Conservation (phyloP, 2,888 invertebrate species). For the Rosalia funebris region DNA sequence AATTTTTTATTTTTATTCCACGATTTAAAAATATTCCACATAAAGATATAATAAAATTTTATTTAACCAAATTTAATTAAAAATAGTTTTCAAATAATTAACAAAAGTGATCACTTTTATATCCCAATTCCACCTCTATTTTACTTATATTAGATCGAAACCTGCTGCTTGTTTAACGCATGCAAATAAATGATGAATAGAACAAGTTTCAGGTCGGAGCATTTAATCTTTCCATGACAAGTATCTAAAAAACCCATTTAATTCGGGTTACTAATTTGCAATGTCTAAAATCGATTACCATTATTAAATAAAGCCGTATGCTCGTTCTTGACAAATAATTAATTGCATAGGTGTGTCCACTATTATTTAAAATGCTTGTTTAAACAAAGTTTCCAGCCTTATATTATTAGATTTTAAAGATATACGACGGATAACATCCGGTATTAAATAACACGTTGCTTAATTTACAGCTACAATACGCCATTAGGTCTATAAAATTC, state of each 20-base stretch:
- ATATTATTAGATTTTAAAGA: constrained; percentile 18
- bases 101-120: too few species aligned
- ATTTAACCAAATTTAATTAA: too few species aligned
- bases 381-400: constrained; percentile 25
- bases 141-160: too few species aligned
- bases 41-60: too few species aligned
- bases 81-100: too few species aligned
- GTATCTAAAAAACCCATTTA: background rate
- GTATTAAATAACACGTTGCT: constrained; percentile 15
- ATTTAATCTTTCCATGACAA: background rate
- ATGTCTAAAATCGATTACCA: constrained; percentile 34
- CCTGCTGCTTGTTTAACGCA: too few species aligned
- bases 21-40: too few species aligned
- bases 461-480: constrained; percentile 4
- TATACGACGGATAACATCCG: constrained; percentile 16
- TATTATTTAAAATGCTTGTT: constrained; percentile 34
- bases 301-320: constrained; percentile 34
- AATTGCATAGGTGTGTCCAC: constrained; percentile 32
- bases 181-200: background rate
- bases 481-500: background rate
- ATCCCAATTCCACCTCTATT: too few species aligned
- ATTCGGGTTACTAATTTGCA: constrained; percentile 9
- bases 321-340: constrained; percentile 32
- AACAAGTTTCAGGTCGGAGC: background rate
- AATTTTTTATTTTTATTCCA: too few species aligned